Base-by-base conservation (phyloP, 2,797 vertebrate genomes). In the Aplochiton taeniatus region DNA sequence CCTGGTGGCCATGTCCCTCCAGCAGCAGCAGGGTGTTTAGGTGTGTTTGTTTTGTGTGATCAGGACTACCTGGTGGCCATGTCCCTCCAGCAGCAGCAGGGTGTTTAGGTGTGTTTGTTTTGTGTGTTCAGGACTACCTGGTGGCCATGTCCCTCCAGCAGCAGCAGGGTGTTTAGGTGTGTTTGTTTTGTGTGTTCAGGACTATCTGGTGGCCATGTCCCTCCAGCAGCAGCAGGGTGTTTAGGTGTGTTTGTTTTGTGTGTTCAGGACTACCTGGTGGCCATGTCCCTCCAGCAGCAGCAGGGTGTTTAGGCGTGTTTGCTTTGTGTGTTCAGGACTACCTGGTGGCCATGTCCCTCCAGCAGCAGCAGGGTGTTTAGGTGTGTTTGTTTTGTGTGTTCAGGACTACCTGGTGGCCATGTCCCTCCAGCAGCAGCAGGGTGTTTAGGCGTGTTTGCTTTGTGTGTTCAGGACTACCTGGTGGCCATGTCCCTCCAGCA, bases 61-160 rank as follows among this genome's bases (percentile, higher is more conserved):
- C 31, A 31, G 31, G 3, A 31, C 31, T 31, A 31, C 31, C n/a
- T n/a, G n/a, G n/a, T n/a, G n/a, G n/a, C n/a, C n/a, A n/a, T n/a
- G n/a, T n/a, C n/a, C n/a, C n/a, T n/a, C n/a, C 31, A 31, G 31
- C 31, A 31, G 31, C 31, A 31, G 31, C 31, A 31, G 31, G 31
- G 2, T 31, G 31, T 31, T 31, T 31, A 31, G 31, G 56, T 64
- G 19, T 67, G 53, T 54, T 45, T 71, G 49, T 63, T 31, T 17
- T 53, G 65, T 49, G 8, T 44, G 31, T 11, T 0, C 56, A 97
- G 96, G 95, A 96, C 78, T 97, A 93, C 82, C 81, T 97, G 87
- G 93, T 98, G 0, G 96, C 96, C 0, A 85, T 98, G 83, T 96
- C 94, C 0, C 88, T 98, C 77, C 96, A 97, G 88, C 94, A 91